Evolutionary conservation across 1,140 invertebrate genomes (phyloP).

Genomic region (Phortica variegata): DNA sequence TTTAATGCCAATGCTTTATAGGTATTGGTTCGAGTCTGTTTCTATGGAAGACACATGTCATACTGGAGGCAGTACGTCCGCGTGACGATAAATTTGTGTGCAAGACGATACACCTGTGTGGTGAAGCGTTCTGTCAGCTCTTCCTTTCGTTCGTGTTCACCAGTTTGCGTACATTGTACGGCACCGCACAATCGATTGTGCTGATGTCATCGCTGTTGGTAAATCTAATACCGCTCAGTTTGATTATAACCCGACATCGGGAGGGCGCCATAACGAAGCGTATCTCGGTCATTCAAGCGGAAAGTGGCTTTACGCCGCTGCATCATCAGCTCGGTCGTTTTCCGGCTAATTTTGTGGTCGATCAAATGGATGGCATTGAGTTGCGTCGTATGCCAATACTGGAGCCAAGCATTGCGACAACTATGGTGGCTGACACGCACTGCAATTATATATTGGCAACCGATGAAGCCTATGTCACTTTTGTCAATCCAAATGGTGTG

Average conservation of each 20-base stretch:
- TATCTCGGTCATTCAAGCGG: constrained; percentile 50
- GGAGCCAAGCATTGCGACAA: constrained; percentile 15
- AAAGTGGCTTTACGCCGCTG: constrained; percentile 34
- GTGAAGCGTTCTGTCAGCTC: constrained; percentile 51
- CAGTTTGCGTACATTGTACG: constrained; percentile 50
- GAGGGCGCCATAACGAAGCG: constrained; percentile 50
- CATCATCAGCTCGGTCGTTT: constrained; percentile 33
- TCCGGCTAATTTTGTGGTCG: constrained; percentile 37
- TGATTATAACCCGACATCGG: constrained; percentile 52
- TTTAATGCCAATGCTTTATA: constrained; percentile 4
- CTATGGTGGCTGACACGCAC: constrained; percentile 37
- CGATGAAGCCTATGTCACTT: constrained; percentile 51
- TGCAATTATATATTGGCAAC: constrained; percentile 49
- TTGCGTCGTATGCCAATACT: constrained; percentile 34
- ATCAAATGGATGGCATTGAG: constrained; percentile 49
- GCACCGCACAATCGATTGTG: constrained; percentile 48
- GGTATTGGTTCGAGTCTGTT: constrained; percentile 51
- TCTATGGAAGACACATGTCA: constrained; percentile 49
- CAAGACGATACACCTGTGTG: constrained; percentile 50
- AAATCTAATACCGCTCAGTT: constrained; percentile 48
- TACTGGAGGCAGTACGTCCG: constrained; percentile 52
- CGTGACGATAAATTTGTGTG: constrained; percentile 52
- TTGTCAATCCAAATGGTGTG: constrained; percentile 53
- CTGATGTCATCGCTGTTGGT: constrained; percentile 49
- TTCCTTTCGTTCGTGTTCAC: constrained; percentile 54